phyloP scores from a whole-genome alignment of 2,797 vertebrate species.

The Fratercula arctica region DNA sequence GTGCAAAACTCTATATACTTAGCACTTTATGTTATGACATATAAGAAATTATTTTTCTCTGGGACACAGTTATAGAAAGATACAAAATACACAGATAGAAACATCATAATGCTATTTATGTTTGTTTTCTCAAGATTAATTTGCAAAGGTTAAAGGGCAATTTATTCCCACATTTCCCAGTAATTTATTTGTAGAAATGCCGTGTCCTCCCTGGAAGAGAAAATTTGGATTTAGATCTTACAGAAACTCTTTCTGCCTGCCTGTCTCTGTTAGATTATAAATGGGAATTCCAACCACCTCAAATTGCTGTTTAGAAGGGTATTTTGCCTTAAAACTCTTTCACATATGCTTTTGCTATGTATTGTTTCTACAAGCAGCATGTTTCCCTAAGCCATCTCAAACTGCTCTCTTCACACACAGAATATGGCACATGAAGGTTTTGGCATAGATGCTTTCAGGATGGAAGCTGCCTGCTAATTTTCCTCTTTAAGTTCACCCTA shows the following conservation, averaged over 20 bases:
- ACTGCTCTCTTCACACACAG: neutral
- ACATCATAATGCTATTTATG: neutral
- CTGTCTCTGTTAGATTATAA: constrained; percentile 7
- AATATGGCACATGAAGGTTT: neutral
- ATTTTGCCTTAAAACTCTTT: constrained; percentile 23
- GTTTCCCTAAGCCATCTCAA: constrained; percentile 27
- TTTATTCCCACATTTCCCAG: neutral
- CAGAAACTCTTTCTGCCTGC: neutral
- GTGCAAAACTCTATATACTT: neutral
- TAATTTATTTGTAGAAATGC: neutral
- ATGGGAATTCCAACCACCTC: constrained; percentile 1
- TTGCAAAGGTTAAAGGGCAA: neutral
- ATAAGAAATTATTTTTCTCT: neutral
- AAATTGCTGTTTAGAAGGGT: constrained; percentile 2
- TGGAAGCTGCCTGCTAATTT: constrained; percentile 11
- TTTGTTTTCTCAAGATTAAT: neutral
- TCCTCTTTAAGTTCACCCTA: neutral
- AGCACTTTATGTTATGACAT: neutral
- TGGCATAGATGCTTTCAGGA: neutral
- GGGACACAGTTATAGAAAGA: neutral
- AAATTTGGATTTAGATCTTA: neutral
- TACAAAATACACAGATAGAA: neutral
- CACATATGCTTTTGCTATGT: constrained; percentile 13
- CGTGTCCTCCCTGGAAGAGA: neutral
- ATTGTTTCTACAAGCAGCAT: neutral